Evolutionary conservation across 2,797 vertebrate genomes (phyloP), one percentile per base, ranked within the genome.

Genomic region (Myiothlypis coronata): DNA sequence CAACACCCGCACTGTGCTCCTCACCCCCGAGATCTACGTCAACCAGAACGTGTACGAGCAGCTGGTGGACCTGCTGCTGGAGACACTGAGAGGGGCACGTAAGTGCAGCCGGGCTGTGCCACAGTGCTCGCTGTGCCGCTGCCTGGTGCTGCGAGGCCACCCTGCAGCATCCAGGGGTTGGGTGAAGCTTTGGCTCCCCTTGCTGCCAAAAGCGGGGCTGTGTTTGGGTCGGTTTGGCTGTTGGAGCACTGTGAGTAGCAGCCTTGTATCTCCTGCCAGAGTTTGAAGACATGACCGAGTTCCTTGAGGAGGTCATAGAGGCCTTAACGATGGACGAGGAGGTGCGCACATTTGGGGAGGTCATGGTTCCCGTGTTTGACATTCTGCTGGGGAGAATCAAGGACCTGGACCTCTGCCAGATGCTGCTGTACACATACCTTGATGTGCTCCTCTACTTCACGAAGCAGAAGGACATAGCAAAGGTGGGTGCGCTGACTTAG

Each of bases 11-110:
- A 99, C 99, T 0, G 98, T 99, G 43, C 98, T 99, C 32, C 99
- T 99, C 72, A 99, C 99, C 7, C 99, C 99, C 0, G 99, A 99
- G 98, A 99, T 99, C 91, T 99, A 99, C 4, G 93, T 98, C 94
- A 98, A 97, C 97, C 99, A 99, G 97, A 99, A 99, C 7, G 95
- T 99, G 83, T 98, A 99, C 0, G 99, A 99, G 80, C 99, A 99
- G 96, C 98, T 99, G 85, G 97, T 99, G 94, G 99, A 99, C 96
- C 97, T 99, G 96, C 97, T 99, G 97, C 97, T 99, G 92, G 99
- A 99, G 91, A 98, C 97, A 2, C 97, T 99, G 91, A 98, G 96
- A 74, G 98, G 98, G 95, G 98, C 98, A 17, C 97, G 99, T 99
- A 97, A 97, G 99, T 99, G 37, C 0, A 0, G 14, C 35, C 0